A percentile compares a stretch with the other conserved stretches of the same genome.
These are phyloP conservation scores for Alouatta palliata DNA, from an alignment of 2,113 vertebrate genomes.

Conservation along the genomic window DNA sequence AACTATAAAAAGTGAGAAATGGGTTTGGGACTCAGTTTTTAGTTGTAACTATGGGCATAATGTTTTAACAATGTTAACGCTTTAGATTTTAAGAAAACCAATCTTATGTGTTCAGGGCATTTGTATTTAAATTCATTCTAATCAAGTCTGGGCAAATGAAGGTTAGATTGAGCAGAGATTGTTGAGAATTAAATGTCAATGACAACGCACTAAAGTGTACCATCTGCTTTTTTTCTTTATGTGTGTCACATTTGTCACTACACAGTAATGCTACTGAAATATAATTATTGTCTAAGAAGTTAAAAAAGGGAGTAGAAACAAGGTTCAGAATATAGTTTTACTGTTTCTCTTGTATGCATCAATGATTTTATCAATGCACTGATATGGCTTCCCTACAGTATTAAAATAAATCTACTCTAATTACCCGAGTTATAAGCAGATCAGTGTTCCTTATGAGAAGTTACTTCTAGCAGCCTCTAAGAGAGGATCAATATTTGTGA, in stretches of 20 bases:
- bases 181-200: too few relatives aligned
- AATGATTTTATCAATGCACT: neutral
- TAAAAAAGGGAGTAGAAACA: neutral
- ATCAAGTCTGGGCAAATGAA: too few relatives aligned
- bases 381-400: neutral
- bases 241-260: too few relatives aligned
- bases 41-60: neutral
- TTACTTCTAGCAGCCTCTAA: neutral
- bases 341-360: neutral
- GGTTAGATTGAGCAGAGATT: too few relatives aligned
- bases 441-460: neutral
- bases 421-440: neutral
- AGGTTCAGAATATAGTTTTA: neutral
- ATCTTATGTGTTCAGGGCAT: neutral
- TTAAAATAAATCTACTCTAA: neutral
- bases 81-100: neutral
- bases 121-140: neutral
- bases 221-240: too few relatives aligned
- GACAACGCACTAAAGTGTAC: too few relatives aligned
- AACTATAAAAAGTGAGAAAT: neutral
- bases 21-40: neutral
- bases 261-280: too few relatives aligned
- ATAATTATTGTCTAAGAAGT: too few relatives aligned
- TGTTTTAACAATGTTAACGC: neutral
- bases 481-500: neutral